Base-by-base conservation (phyloP, 1,140 invertebrate species). In the Nylanderia fulva region DNA sequence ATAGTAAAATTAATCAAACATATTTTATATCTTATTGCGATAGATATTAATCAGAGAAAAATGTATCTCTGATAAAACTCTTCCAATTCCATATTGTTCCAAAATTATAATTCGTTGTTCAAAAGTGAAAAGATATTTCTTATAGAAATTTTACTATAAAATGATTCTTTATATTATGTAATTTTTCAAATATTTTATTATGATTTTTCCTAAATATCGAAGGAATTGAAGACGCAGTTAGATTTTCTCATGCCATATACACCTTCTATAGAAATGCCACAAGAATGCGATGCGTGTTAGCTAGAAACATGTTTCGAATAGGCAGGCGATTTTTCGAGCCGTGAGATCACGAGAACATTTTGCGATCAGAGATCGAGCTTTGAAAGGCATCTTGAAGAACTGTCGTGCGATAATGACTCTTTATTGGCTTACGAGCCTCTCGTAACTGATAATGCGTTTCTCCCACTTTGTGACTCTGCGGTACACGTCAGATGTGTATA, bases 241-340 rank as follows among this genome's bases (percentile, higher is more conserved):
- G 54, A 64, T 66, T 82, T 58, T 24, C 77, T 33, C 77, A 58
- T 39, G 64, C 72, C n/a, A n/a, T 52, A 80, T 42, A 48, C 39
- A 58, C 27, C 24, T 58, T 82, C 52, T 21, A 71, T n/a, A 11
- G 77, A 80, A 71, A 29, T 52, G 45, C 27, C 33, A 56, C 64
- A 18, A 24, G 77, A 80, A 71, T 58, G 64, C 64, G 15, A 45
- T 48, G 64, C 64, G 60, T 45, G 72, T 77, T 36, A 56, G 77
- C n/a, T 69, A 42, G 42, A 69, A 80, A 80, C 48, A 80, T 24
- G 64, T 24, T 58, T 54, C 21, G 29, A 39, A 80, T 33, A 63
- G 27, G 39, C 21, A 6, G 36, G n/a, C 15, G 64, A 63, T 54
- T 77, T 33, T 77, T 36, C 63, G 60, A 60, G n/a, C 7, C 18